phyloP scores from a whole-genome alignment of 2,797 vertebrate species.

The Linurgus olivaceus region DNA sequence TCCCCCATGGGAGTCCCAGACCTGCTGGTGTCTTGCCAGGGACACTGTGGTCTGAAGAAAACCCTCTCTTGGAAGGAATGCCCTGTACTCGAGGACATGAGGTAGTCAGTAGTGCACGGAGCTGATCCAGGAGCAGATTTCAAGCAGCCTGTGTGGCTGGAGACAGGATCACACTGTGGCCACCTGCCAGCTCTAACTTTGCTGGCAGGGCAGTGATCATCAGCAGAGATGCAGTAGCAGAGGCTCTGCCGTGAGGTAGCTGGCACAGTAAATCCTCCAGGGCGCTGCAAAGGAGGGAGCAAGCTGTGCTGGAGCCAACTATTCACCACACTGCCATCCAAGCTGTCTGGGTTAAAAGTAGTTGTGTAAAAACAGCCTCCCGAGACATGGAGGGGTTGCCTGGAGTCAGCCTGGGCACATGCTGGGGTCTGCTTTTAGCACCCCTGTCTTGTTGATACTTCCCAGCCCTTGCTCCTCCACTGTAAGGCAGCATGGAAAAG shows the following conservation, averaged over 20 bases:
- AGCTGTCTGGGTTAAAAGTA: background rate
- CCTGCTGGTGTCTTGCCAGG: background rate
- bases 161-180: background rate
- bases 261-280: constrained; percentile 19
- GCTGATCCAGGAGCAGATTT: constrained; percentile 20
- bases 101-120: background rate
- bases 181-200: constrained; percentile 4
- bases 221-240: constrained; percentile 39
- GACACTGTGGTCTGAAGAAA: background rate
- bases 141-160: background rate
- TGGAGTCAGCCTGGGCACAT: background rate
- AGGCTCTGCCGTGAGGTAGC: constrained; percentile 14
- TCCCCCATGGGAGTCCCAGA: background rate
- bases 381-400: background rate
- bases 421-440: background rate
- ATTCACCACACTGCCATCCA: background rate
- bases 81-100: background rate
- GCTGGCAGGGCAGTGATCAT: background rate
- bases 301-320: background rate
- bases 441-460: background rate
- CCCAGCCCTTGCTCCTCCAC: background rate
- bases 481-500: background rate
- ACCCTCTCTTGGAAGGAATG: constrained; percentile 8
- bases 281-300: constrained; percentile 12
- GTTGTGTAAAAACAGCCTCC: background rate